Conservation (phyloP, 2,797 vertebrate species). For the Danio tinwini region DNA sequence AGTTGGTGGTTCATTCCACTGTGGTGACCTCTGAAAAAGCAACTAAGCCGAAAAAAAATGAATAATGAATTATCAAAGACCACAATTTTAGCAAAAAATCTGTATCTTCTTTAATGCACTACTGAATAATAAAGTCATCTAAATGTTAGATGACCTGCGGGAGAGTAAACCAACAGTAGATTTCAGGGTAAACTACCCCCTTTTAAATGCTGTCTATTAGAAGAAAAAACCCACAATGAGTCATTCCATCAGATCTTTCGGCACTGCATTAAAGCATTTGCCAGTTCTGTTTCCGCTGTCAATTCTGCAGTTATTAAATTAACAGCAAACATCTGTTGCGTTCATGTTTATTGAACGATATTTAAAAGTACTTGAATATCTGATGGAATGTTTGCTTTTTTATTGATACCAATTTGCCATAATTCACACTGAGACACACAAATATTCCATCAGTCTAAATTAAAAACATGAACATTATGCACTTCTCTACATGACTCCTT, state of each 20-base stretch:
- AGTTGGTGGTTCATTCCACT: too few species aligned
- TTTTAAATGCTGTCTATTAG: neutral
- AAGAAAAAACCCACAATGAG: constrained; percentile 15
- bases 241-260: constrained; percentile 63
- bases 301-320: constrained; percentile 58
- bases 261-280: constrained; percentile 67
- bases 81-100: too few species aligned
- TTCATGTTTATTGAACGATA: constrained; percentile 29
- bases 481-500: neutral
- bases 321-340: constrained; percentile 48
- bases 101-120: too few species aligned
- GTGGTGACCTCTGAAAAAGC: too few species aligned
- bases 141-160: too few species aligned
- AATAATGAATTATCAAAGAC: too few species aligned
- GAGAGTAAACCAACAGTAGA: too few species aligned
- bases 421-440: neutral
- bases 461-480: constrained; percentile 22
- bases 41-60: too few species aligned
- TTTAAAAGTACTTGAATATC: constrained; percentile 14
- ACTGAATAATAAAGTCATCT: too few species aligned
- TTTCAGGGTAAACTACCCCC: too few species aligned
- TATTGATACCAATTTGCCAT: constrained; percentile 9
- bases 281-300: constrained; percentile 72
- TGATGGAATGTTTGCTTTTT: neutral
- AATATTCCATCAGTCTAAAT: constrained; percentile 12